Percentiles rank a stretch among this genome's conserved stretches.
Evolutionary conservation across 2,888 invertebrate genomes (phyloP).

Genomic region (Volucella inanis): DNA sequence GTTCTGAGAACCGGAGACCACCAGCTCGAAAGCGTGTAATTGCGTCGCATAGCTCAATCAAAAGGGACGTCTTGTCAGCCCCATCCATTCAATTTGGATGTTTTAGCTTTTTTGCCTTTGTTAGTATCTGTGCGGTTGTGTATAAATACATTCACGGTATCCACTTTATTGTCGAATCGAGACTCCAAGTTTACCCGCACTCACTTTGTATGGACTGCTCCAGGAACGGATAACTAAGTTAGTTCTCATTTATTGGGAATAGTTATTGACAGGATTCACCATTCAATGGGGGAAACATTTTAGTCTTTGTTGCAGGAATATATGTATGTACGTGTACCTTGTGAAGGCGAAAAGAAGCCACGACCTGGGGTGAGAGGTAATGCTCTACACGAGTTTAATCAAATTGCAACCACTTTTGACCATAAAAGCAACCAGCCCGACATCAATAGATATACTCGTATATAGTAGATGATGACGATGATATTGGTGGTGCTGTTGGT

Average conservation of each 20-base stretch:
- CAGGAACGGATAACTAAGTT: conserved; percentile 41
- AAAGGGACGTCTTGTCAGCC: conserved; percentile 8
- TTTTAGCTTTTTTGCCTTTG: not conserved
- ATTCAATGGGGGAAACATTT: conserved; percentile 1
- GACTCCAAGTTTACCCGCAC: conserved; percentile 60
- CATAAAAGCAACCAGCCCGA: conserved; percentile 34
- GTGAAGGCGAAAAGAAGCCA: not conserved
- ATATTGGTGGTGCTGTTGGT: conserved; percentile 41
- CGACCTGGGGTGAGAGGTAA: conserved; percentile 16
- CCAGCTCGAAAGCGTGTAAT: conserved; percentile 5
- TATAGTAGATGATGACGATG: conserved; percentile 35
- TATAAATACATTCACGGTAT: not conserved
- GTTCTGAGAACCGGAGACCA: not conserved
- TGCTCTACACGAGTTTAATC: conserved; percentile 60
- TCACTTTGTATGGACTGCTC: conserved; percentile 24
- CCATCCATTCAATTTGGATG: too few species aligned
- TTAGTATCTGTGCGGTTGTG: not conserved
- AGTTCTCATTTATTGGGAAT: conserved; percentile 42
- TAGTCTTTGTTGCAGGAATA: too few species aligned
- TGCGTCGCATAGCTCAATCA: conserved; percentile 28
- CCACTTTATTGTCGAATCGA: conserved; percentile 59
- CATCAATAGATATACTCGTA: not conserved
- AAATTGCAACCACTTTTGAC: conserved; percentile 52
- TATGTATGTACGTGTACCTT: too few species aligned
- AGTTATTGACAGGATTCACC: conserved; percentile 35